Conservation (phyloP, 1,140 invertebrate genomes). For the Bombus vancouverensis region DNA sequence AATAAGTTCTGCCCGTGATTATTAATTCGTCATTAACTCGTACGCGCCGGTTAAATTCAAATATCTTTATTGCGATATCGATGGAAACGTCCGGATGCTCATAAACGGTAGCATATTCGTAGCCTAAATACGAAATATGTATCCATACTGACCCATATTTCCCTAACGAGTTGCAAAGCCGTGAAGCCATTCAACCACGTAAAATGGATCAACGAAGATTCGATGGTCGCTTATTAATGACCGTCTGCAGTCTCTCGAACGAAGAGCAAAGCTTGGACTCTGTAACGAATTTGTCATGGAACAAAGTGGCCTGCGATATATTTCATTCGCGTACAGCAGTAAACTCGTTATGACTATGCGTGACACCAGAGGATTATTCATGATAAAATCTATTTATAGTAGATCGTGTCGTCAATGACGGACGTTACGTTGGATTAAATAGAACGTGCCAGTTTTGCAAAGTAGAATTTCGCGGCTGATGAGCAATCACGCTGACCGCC, state of each 20-base stretch:
- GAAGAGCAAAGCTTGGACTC: background rate
- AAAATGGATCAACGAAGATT: background rate
- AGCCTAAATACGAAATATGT: background rate
- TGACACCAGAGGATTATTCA: conserved; percentile 38
- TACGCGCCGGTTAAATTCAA: background rate
- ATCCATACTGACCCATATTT: background rate
- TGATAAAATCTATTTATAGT: conserved; percentile 54
- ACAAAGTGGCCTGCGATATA: background rate
- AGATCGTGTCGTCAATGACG: conserved; percentile 34
- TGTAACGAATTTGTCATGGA: background rate
- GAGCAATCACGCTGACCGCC: too few relatives aligned
- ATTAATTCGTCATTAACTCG: background rate
- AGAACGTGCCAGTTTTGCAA: conserved; percentile 40
- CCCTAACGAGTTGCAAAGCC: background rate
- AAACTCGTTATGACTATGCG: conserved; percentile 6
- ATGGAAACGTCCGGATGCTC: too few relatives aligned
- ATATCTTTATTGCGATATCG: background rate
- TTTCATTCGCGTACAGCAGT: conserved; percentile 6
- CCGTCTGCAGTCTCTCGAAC: background rate
- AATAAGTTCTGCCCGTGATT: too few relatives aligned
- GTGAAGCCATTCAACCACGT: background rate
- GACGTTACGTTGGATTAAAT: conserved; percentile 33
- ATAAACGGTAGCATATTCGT: too few relatives aligned
- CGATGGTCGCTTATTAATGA: background rate
- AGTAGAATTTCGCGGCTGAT: conserved; percentile 21